Percentiles rank a stretch among this genome's conserved stretches.
Evolutionary conservation across 92 coral and sea anemone genomes (phyloP).

Genomic region (Siderastrea siderea): DNA sequence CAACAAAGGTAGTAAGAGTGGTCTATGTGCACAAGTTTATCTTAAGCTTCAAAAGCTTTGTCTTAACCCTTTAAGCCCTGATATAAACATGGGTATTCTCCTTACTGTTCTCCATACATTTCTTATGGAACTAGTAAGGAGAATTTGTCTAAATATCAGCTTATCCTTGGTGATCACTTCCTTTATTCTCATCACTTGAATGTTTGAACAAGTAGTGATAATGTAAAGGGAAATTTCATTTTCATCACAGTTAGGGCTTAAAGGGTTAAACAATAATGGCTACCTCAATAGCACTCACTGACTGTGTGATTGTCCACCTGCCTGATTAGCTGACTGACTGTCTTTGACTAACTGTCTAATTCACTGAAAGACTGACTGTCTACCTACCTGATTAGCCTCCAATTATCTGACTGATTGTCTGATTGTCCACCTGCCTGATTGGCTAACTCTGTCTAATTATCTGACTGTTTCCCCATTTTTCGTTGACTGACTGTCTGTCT

Average conservation of each 20-base stretch:
- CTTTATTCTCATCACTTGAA: too few relatives aligned
- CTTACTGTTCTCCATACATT: too few relatives aligned
- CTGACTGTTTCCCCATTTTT: neutral
- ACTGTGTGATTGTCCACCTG: neutral
- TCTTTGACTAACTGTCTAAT: neutral
- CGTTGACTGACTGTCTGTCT: too few relatives aligned
- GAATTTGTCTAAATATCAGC: too few relatives aligned
- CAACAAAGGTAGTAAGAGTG: constrained; percentile 87
- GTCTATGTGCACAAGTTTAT: neutral
- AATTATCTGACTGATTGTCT: neutral
- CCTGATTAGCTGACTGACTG: neutral
- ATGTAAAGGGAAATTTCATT: too few relatives aligned
- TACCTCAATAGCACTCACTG: neutral
- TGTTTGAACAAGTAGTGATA: too few relatives aligned
- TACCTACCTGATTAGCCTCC: neutral
- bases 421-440: neutral
- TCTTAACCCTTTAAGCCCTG: neutral
- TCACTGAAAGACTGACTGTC: neutral
- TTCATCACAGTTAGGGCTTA: too few relatives aligned
- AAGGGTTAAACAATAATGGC: too few relatives aligned
- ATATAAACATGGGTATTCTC: too few relatives aligned
- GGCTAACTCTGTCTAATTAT: neutral
- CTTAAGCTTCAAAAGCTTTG: too few relatives aligned
- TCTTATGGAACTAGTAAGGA: too few relatives aligned
- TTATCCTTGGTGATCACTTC: too few relatives aligned